phyloP scores from a whole-genome alignment of 2,113 vertebrate species.

The Urocolius indicus region DNA sequence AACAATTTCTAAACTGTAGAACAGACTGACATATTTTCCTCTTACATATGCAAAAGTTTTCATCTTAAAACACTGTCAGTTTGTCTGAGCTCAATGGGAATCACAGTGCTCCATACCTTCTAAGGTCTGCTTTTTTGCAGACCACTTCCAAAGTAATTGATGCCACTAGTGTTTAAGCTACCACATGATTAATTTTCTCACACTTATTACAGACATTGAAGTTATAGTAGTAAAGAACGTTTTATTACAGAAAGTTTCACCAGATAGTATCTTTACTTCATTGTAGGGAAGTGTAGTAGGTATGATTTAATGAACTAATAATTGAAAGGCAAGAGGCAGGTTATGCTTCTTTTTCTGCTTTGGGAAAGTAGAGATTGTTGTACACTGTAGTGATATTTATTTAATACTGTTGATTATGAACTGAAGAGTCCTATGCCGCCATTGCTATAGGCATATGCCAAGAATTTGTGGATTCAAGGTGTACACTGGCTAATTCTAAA shows the following conservation, averaged over 20 bases:
- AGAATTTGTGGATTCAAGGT: constrained; percentile 12
- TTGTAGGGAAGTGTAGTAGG: not conserved
- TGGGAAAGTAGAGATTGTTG: not conserved
- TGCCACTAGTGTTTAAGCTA: not conserved
- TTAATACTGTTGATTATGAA: not conserved
- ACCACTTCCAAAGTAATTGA: not conserved
- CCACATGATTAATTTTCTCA: not conserved
- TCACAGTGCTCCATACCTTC: not conserved
- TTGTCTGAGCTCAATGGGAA: not conserved
- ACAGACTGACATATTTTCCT: not conserved
- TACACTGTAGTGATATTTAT: not conserved
- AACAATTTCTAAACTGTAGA: not conserved
- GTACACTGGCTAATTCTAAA: constrained; percentile 5
- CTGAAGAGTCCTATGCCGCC: not conserved
- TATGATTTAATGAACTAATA: not conserved
- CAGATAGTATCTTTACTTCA: not conserved
- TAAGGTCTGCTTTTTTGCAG: not conserved
- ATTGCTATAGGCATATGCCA: not conserved
- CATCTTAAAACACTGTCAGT: not conserved
- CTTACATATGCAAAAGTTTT: not conserved
- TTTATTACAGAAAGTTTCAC: not conserved
- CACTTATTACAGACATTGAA: not conserved
- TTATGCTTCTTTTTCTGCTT: not conserved
- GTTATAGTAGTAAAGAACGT: not conserved
- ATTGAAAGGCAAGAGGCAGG: not conserved